These are phyloP conservation scores for Ptychadena robeensis DNA, from an alignment of 2,797 vertebrate species.

Conservation along the genomic window DNA sequence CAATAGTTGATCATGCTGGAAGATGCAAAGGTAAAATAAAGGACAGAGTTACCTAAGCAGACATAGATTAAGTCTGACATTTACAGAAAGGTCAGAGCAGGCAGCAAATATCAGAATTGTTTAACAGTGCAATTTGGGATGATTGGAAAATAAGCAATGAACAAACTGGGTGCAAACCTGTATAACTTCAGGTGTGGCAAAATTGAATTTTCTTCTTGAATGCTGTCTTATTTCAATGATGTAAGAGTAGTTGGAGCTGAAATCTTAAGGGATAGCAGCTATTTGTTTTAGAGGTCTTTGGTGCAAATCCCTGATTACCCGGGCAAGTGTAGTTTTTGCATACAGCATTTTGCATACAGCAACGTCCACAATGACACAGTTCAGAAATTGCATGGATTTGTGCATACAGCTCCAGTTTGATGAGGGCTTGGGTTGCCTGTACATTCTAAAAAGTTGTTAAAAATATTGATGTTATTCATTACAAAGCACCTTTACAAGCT, in stretches of 20 bases:
- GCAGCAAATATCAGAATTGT: no score
- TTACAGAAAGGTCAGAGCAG: no score
- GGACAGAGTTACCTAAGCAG: no score
- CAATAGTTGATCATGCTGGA: no score
- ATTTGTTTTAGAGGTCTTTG: no score
- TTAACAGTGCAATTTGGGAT: no score
- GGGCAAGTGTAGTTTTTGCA: neutral
- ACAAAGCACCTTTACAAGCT: neutral
- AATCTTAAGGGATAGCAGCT: neutral
- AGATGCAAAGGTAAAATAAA: no score
- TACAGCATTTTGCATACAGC: neutral
- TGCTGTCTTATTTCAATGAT: neutral
- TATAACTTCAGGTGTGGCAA: no score
- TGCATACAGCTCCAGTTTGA: neutral
- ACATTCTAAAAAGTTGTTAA: neutral
- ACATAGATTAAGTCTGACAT: no score
- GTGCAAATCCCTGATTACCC: neutral
- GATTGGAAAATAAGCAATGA: no score
- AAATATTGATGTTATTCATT: neutral
- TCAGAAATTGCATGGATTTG: neutral
- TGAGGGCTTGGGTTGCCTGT: neutral
- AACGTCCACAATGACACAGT: neutral
- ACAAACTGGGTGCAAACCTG: no score
- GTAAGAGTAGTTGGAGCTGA: neutral
- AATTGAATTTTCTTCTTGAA: no score